Conservation (phyloP, 2,888 invertebrate species). For the Cheilosia soror region DNA sequence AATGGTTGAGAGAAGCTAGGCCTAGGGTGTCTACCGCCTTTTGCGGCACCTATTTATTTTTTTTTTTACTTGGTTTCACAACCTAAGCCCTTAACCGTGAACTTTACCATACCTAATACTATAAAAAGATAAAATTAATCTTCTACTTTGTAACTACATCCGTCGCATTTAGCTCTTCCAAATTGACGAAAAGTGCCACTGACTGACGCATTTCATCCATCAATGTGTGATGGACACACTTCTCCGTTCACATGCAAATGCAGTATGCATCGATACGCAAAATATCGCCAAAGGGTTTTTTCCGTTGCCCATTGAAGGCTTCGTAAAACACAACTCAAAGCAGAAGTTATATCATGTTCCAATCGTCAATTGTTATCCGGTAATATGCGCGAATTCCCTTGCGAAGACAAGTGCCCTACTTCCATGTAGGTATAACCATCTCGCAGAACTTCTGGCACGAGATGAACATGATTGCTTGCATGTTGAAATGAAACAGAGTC, state of each 20-base stretch:
- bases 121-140: background rate
- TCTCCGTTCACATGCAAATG: slow-evolving; percentile 57
- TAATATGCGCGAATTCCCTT: slow-evolving; percentile 47
- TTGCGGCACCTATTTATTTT: no score
- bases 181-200: slow-evolving; percentile 62
- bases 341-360: slow-evolving; percentile 51
- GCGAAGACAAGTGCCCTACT: slow-evolving; percentile 69
- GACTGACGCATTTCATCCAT: slow-evolving; percentile 62
- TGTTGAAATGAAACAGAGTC: slow-evolving; percentile 40
- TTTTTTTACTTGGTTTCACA: no score
- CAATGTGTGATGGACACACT: slow-evolving; percentile 54
- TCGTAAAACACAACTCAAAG: slow-evolving; percentile 24
- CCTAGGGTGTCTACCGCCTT: no score
- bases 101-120: background rate
- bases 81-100: background rate
- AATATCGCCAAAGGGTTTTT: slow-evolving; percentile 42
- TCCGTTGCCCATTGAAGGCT: slow-evolving; percentile 26
- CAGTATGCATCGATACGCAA: slow-evolving; percentile 61
- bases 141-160: slow-evolving; percentile 6
- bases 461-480: slow-evolving; percentile 46
- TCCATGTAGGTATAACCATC: slow-evolving; percentile 22
- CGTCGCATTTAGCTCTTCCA: slow-evolving; percentile 25
- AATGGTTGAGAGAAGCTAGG: no score
- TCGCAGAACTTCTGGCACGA: slow-evolving; percentile 57
- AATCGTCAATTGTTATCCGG: slow-evolving; percentile 66